Evolutionary conservation across 2,888 invertebrate species (phyloP).

Genomic region (Ashinkailepas kermadecensis): DNA sequence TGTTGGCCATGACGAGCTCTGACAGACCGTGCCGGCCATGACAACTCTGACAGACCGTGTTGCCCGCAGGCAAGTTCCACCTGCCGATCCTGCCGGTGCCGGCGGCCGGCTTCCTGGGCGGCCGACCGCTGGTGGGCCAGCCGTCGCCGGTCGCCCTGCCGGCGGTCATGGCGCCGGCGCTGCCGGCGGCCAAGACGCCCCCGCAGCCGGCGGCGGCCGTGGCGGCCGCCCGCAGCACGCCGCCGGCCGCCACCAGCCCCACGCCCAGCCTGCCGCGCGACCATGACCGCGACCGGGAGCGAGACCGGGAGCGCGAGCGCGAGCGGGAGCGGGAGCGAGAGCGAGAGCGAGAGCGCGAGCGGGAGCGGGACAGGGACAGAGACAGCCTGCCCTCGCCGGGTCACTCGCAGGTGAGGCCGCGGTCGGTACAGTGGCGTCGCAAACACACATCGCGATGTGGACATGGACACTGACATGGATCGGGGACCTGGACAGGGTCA

Average conservation of each 20-base stretch:
- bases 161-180: not conserved
- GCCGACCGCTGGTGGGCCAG: not conserved
- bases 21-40: too few species aligned
- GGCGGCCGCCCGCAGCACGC: not conserved
- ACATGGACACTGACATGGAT: too few species aligned
- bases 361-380: not conserved
- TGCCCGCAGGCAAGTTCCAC: not conserved
- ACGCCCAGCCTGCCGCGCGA: slow-evolving; percentile 1
- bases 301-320: too few species aligned
- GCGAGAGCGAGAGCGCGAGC: too few species aligned
- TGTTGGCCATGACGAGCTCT: too few species aligned
- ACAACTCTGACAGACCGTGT: too few species aligned
- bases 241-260: not conserved
- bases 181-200: not conserved
- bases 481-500: too few species aligned
- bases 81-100: slow-evolving; percentile 9
- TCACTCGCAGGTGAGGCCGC: slow-evolving; percentile 4
- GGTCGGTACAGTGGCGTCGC: not conserved
- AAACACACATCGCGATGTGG: too few species aligned
- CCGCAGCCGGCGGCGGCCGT: not conserved
- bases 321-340: too few species aligned
- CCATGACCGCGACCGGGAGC: too few species aligned
- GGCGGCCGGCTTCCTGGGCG: not conserved
- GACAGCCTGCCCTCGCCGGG: not conserved
- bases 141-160: not conserved